These are phyloP conservation scores for Turritopsis dohrnii DNA, from an alignment of 30 jellyfish, hydroid and myxozoan species.

Conservation along the genomic window DNA sequence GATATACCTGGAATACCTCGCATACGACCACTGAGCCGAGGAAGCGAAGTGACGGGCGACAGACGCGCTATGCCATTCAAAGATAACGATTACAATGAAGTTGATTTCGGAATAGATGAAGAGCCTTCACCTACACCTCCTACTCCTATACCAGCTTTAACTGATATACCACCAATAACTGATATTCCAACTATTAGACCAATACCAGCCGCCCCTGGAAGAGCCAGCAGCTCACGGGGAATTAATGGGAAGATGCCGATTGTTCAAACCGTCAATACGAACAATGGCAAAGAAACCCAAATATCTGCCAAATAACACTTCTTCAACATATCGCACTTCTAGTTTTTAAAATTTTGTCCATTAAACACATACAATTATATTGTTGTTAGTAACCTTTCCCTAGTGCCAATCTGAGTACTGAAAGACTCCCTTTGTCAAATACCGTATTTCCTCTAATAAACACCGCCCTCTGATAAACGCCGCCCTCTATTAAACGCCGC, in stretches of 20 bases:
- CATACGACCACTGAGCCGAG: slow-evolving; percentile 12
- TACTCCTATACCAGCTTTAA: slow-evolving; percentile 12
- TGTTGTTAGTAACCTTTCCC: too few relatives aligned
- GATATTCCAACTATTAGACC: slow-evolving; percentile 18
- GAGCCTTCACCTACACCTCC: slow-evolving; percentile 8
- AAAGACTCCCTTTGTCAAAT: too few relatives aligned
- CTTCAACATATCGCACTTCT: background rate
- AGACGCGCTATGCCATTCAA: background rate
- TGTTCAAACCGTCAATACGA: background rate
- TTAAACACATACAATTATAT: too few relatives aligned
- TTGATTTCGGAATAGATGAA: slow-evolving; percentile 5
- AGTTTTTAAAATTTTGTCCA: too few relatives aligned
- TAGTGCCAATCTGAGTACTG: too few relatives aligned
- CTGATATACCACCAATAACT: slow-evolving; percentile 6
- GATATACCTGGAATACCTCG: slow-evolving; percentile 23
- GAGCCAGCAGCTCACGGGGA: background rate
- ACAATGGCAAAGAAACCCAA: background rate
- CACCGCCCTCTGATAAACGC: too few relatives aligned
- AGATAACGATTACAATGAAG: slow-evolving; percentile 5
- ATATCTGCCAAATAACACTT: background rate
- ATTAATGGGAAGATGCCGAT: slow-evolving; percentile 4
- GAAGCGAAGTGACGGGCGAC: slow-evolving; percentile 28
- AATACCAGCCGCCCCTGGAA: slow-evolving; percentile 16
- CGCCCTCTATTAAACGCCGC: too few relatives aligned
- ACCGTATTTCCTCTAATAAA: too few relatives aligned